Percentiles rank a stretch among this genome's conserved stretches.
Conservation (phyloP, 2,113 vertebrate genomes). For the Poeciliopsis prolifica region DNA sequence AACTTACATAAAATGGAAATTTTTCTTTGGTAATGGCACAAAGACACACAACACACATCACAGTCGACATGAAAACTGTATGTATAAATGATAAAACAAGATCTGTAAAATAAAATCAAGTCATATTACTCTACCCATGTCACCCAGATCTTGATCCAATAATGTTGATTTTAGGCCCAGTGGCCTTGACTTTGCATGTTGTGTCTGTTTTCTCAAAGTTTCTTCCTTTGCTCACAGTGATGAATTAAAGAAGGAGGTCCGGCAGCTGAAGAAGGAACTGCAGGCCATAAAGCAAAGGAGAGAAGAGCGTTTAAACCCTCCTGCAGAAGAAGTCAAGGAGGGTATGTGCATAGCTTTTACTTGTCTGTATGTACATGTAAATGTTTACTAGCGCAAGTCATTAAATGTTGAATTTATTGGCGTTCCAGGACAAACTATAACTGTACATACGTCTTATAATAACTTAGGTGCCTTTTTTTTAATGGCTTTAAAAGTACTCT, state of each 20-base stretch:
- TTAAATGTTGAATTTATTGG: slow-evolving; percentile 25
- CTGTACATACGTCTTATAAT: slow-evolving; percentile 8
- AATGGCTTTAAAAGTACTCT: slow-evolving; percentile 12
- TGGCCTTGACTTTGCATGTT: background rate
- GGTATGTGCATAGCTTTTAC: slow-evolving; percentile 74
- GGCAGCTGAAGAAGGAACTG: slow-evolving; percentile 93
- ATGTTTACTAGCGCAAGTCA: slow-evolving; percentile 9
- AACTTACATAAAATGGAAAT: too few relatives aligned
- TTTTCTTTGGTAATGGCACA: too few relatives aligned
- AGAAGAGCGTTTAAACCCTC: slow-evolving; percentile 78
- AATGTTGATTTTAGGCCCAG: too few relatives aligned
- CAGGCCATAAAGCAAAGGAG: slow-evolving; percentile 92
- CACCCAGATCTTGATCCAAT: too few relatives aligned
- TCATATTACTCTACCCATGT: too few relatives aligned
- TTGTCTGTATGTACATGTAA: slow-evolving; percentile 1
- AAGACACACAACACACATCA: too few relatives aligned
- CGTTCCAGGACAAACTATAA: slow-evolving; percentile 15
- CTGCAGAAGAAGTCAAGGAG: slow-evolving; percentile 75
- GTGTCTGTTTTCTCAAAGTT: slow-evolving; percentile 2
- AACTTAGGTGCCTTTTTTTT: slow-evolving; percentile 1
- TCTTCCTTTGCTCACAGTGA: slow-evolving; percentile 82
- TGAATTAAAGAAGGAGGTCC: slow-evolving; percentile 91
- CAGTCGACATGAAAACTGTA: too few relatives aligned
- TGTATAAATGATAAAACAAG: too few relatives aligned
- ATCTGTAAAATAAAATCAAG: too few relatives aligned